Conservation (phyloP, 2,797 vertebrate species). For the Molossus molossus region DNA sequence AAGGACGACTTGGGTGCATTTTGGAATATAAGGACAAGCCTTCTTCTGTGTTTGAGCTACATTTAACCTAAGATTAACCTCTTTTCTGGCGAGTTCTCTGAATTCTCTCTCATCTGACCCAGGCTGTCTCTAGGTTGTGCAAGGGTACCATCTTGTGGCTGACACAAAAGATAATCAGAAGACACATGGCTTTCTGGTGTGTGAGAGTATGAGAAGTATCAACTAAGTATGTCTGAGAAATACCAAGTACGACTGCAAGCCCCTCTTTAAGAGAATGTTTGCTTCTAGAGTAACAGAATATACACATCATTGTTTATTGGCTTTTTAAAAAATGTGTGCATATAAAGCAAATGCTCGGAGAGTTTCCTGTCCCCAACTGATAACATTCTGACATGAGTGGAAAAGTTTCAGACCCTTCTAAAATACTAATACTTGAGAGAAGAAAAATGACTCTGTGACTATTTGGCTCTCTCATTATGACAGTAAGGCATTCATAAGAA, state of each 20-base stretch:
- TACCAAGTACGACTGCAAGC: neutral
- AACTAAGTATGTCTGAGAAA: neutral
- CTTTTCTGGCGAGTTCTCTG: neutral
- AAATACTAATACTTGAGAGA: slow-evolving; percentile 12
- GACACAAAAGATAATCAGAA: slow-evolving; percentile 64
- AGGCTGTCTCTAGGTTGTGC: slow-evolving; percentile 71
- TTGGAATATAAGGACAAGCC: neutral
- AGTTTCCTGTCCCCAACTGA: neutral
- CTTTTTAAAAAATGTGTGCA: neutral
- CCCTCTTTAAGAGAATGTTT: neutral
- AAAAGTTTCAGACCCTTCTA: slow-evolving; percentile 53
- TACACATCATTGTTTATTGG: neutral
- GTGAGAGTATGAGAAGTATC: neutral
- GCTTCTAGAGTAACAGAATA: neutral
- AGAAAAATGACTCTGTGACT: neutral
- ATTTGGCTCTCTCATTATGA: neutral
- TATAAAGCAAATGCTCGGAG: slow-evolving; percentile 4
- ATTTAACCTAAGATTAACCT: slow-evolving; percentile 37
- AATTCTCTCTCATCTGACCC: neutral
- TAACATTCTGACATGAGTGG: neutral
- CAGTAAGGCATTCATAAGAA: slow-evolving; percentile 26
- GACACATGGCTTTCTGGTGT: neutral
- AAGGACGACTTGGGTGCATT: neutral
- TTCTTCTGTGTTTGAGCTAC: neutral
- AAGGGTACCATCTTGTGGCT: slow-evolving; percentile 87